Conservation (phyloP, 1,140 invertebrate species). For the Arctopsyche grandis region DNA sequence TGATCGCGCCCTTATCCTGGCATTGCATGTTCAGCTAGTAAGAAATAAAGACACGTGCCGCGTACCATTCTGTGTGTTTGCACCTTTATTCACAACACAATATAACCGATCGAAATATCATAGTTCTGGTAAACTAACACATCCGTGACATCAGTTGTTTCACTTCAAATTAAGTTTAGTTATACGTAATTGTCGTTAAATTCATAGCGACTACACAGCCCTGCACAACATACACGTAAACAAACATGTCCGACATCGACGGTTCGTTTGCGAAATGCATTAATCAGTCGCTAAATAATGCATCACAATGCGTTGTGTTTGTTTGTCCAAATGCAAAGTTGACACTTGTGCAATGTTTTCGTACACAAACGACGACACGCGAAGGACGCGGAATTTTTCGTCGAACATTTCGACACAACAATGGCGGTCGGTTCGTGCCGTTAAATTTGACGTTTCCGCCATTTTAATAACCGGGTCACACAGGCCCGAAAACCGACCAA, state of each 20-base stretch:
- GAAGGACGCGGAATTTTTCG: background rate
- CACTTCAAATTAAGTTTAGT: no score
- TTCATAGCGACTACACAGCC: background rate
- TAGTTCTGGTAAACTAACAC: no score
- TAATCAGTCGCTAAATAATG: background rate
- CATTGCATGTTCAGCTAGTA: no score
- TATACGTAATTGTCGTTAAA: no score
- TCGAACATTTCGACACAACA: conserved; percentile 1
- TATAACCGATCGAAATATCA: no score
- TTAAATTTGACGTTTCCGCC: conserved; percentile 23
- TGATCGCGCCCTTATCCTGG: no score
- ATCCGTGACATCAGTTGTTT: no score
- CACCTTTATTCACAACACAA: no score
- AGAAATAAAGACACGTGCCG: no score
- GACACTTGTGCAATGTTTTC: background rate
- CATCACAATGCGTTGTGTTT: background rate
- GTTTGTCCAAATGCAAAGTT: conserved; percentile 1
- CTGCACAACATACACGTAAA: background rate
- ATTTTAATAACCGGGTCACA: background rate
- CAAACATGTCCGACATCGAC: background rate
- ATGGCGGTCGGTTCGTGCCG: background rate
- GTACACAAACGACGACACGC: no score
- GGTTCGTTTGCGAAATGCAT: background rate
- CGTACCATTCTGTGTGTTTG: no score
- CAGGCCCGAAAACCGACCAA: no score